Evolutionary conservation across 2,888 invertebrate species (phyloP), one percentile per base, ranked within the genome.

Genomic region (Caenorhabditis sinica): DNA sequence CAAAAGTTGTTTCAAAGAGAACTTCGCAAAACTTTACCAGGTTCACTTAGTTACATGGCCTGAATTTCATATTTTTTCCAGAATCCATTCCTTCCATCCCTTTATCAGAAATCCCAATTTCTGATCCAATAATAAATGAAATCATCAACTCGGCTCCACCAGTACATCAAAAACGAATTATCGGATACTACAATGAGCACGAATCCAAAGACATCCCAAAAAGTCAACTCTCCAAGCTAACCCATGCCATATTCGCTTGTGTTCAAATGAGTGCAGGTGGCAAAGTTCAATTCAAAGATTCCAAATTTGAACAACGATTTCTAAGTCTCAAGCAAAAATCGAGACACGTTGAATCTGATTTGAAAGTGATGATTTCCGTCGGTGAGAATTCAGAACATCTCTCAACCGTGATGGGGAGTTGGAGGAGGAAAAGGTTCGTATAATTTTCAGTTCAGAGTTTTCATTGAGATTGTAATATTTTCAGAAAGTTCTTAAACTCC

Each of bases 351-450:
- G 53, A 51, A 23, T 15, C 20, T 4, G 15, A 20, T 30, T 13
- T 49, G n/a, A 66, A 68, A 49, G 68, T 68, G 13, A 68, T 68
- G 68, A 17, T 68, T 36, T 68, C 68, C 8, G 68, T 49, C 5
- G 2, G n/a, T 5, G 49, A 49, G 0, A 66, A 68, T 13, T 68
- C 68, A 8, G 45, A 45, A 15, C 30, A 45, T 8, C 45, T 65
- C n/a, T 45, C 65, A 0, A 45, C 43, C 11, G 30, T 65, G 1
- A 45, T 65, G 65, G 45, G 28, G 0, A 65, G 45, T n/a, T 20
- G 45, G 15, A 45, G 65, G n/a, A 43, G n/a, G 45, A 28, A 25
- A 65, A 5, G 43, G 61, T n/a, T n/a, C n/a, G n/a, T 36, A 40
- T 13, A 8, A 13, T 20, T 20, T 40, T 40, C 5, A 20, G 23